These are phyloP conservation scores for Capitulum mitella DNA, from an alignment of 2,888 invertebrate species.

Conservation along the genomic window DNA sequence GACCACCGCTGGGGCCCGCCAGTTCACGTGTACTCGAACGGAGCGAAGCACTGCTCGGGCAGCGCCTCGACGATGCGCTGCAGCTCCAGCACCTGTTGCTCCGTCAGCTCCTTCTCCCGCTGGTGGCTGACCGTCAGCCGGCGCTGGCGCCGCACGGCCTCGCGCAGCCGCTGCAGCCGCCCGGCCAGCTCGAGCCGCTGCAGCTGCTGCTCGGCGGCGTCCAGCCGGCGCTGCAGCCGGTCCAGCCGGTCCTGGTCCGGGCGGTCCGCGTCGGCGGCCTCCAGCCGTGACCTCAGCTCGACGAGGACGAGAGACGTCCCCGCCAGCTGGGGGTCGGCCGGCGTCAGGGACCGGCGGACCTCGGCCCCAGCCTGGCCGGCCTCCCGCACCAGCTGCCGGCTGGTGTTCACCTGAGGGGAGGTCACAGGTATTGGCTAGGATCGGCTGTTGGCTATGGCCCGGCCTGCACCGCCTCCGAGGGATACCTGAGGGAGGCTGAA, in stretches of 20 bases:
- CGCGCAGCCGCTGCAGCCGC: not conserved
- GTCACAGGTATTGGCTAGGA: too few relatives aligned
- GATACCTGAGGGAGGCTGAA: too few relatives aligned
- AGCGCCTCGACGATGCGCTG: not conserved
- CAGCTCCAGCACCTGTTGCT: not conserved
- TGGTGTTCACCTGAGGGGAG: not conserved
- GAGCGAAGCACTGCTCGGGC: not conserved
- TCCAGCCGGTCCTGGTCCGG: not conserved
- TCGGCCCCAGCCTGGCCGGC: not conserved
- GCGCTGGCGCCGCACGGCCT: not conserved
- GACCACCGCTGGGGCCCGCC: too few relatives aligned
- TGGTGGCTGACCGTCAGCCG: not conserved
- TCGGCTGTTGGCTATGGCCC: too few relatives aligned
- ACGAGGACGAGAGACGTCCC: not conserved
- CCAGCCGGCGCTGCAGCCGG: not conserved
- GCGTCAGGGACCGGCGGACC: not conserved
- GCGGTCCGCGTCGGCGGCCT: not conserved
- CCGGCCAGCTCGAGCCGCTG: not conserved
- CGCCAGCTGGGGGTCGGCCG: not conserved
- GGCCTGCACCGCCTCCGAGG: too few relatives aligned
- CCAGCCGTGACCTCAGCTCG: not conserved
- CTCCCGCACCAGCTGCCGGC: not conserved
- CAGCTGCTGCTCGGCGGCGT: not conserved
- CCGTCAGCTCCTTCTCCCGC: not conserved
- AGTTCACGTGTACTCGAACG: not conserved